Conservation (phyloP, 2,797 vertebrate species). For the Xenops minutus region DNA sequence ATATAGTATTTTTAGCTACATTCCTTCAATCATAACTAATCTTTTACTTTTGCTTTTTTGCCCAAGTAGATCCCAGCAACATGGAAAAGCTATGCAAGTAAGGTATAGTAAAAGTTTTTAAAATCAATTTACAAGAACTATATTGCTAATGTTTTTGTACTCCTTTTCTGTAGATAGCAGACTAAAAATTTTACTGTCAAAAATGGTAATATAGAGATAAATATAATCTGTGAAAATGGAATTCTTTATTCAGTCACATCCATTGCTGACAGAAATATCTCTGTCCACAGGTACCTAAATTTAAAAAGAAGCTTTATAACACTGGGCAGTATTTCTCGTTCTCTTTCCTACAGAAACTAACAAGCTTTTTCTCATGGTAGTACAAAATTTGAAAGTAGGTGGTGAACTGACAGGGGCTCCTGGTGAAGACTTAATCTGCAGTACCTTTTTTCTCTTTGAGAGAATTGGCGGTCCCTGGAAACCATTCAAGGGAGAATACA, state of each 20-base stretch:
- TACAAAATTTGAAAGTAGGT: background rate
- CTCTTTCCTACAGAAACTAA: background rate
- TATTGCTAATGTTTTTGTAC: background rate
- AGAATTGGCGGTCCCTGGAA: background rate
- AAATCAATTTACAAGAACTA: background rate
- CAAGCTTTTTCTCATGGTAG: background rate
- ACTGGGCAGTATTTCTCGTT: background rate
- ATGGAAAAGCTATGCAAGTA: background rate
- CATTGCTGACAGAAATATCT: background rate
- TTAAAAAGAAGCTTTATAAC: background rate
- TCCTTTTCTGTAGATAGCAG: background rate
- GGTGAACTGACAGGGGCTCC: background rate
- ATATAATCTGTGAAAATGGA: background rate
- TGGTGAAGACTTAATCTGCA: background rate
- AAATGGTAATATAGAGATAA: background rate
- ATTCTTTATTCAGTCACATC: background rate
- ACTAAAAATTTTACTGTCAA: background rate
- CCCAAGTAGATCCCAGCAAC: background rate
- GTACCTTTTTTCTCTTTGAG: background rate
- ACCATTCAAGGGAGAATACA: background rate
- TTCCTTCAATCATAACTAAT: background rate
- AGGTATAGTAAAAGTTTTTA: background rate
- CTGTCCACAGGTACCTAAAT: background rate
- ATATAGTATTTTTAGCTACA: background rate
- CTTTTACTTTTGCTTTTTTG: background rate